These are phyloP conservation scores for Pungitius pungitius DNA, from an alignment of 2,113 vertebrate species.

Conservation along the genomic window DNA sequence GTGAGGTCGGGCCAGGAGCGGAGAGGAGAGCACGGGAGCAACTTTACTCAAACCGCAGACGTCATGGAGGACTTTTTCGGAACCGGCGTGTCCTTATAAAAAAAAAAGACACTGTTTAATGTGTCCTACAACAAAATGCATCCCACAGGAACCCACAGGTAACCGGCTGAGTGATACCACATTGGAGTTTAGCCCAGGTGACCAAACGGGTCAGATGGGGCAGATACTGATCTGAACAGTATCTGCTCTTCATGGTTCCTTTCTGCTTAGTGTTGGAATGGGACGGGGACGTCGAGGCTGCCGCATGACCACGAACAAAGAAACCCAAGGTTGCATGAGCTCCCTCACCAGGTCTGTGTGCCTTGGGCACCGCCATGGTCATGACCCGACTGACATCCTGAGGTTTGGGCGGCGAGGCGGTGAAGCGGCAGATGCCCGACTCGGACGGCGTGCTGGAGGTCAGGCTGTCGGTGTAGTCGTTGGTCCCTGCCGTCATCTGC, in stretches of 20 bases:
- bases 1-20: slow-evolving; percentile 49
- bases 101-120: background rate
- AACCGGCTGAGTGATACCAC: too few relatives aligned
- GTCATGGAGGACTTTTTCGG: slow-evolving; percentile 3
- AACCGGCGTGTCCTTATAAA: background rate
- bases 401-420: slow-evolving; percentile 97
- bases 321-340: background rate
- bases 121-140: slow-evolving; percentile 10
- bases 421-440: slow-evolving; percentile 98
- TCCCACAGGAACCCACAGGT: background rate
- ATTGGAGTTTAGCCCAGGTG: too few relatives aligned
- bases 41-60: slow-evolving; percentile 15
- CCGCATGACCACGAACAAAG: too few relatives aligned
- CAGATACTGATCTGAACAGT: too few relatives aligned
- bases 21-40: slow-evolving; percentile 11
- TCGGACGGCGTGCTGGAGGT: slow-evolving; percentile 98
- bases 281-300: background rate
- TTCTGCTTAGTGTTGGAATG: background rate
- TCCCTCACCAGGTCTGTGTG: slow-evolving; percentile 94
- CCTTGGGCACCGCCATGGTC: slow-evolving; percentile 98
- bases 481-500: slow-evolving; percentile 98
- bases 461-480: slow-evolving; percentile 98
- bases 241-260: too few relatives aligned
- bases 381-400: slow-evolving; percentile 95
- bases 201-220: too few relatives aligned